Evolutionary conservation across 2,113 vertebrate genomes (phyloP).

Genomic region (Malurus melanocephalus): DNA sequence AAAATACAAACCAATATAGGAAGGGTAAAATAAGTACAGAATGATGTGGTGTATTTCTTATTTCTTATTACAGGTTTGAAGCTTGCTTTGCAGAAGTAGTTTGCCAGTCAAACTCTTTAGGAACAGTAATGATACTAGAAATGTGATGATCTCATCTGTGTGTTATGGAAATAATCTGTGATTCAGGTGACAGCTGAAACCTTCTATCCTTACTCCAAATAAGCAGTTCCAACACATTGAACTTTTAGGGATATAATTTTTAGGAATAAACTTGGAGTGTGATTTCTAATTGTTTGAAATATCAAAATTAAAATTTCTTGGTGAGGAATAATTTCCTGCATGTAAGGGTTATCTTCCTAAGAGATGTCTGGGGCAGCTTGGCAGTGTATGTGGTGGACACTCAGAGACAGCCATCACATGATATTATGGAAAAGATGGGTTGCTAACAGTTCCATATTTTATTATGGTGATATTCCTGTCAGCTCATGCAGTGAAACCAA

Average conservation of each 20-base stretch:
- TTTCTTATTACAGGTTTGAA: background rate
- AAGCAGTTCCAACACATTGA: background rate
- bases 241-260: background rate
- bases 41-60: background rate
- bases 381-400: background rate
- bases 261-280: background rate
- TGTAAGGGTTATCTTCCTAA: background rate
- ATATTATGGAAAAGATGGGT: background rate
- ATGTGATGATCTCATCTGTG: background rate
- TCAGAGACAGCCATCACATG: background rate
- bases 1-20: background rate
- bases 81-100: background rate
- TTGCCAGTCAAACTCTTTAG: background rate
- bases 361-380: background rate
- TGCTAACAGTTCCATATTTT: background rate
- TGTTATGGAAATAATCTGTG: background rate
- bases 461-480: background rate
- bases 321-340: background rate
- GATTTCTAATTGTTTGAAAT: background rate
- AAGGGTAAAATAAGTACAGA: background rate
- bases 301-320: background rate
- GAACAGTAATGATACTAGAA: background rate
- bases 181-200: background rate
- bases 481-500: background rate
- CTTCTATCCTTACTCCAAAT: background rate